These are phyloP conservation scores for Rhopilema esculentum DNA, from an alignment of 30 jellyfish, hydroid and myxozoan species.

Conservation along the genomic window DNA sequence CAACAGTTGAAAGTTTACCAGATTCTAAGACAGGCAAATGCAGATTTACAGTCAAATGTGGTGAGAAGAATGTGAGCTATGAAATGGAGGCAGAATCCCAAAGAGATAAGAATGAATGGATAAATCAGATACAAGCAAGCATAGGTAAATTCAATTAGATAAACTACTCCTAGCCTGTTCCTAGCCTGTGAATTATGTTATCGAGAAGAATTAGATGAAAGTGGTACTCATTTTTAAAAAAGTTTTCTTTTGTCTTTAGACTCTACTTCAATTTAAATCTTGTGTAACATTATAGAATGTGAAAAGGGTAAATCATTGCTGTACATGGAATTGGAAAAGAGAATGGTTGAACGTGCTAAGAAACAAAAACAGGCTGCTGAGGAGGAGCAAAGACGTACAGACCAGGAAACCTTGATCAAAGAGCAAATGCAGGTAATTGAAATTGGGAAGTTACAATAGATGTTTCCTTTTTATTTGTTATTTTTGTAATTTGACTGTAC, in stretches of 20 bases:
- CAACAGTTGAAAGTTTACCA: slow-evolving; percentile 61
- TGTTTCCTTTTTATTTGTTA: too few relatives aligned
- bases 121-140: slow-evolving; percentile 76
- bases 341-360: slow-evolving; percentile 50
- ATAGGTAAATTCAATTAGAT: slow-evolving; percentile 95
- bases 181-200: not conserved
- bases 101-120: slow-evolving; percentile 94
- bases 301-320: slow-evolving; percentile 67
- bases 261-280: not conserved
- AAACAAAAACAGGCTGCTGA: slow-evolving; percentile 59
- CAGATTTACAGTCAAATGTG: slow-evolving; percentile 90
- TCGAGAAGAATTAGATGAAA: too few relatives aligned
- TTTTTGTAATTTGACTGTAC: not conserved
- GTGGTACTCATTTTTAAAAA: too few relatives aligned
- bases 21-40: slow-evolving; percentile 80
- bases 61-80: slow-evolving; percentile 71
- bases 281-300: slow-evolving; percentile 10
- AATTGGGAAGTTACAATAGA: not conserved
- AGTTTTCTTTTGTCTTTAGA: not conserved
- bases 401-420: slow-evolving; percentile 79
- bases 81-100: slow-evolving; percentile 91
- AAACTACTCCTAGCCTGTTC: not conserved
- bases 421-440: slow-evolving; percentile 78
- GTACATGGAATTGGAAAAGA: slow-evolving; percentile 53
- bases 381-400: slow-evolving; percentile 74